Evolutionary conservation across 2,113 vertebrate species (phyloP).

Genomic region (Anseranas semipalmata): DNA sequence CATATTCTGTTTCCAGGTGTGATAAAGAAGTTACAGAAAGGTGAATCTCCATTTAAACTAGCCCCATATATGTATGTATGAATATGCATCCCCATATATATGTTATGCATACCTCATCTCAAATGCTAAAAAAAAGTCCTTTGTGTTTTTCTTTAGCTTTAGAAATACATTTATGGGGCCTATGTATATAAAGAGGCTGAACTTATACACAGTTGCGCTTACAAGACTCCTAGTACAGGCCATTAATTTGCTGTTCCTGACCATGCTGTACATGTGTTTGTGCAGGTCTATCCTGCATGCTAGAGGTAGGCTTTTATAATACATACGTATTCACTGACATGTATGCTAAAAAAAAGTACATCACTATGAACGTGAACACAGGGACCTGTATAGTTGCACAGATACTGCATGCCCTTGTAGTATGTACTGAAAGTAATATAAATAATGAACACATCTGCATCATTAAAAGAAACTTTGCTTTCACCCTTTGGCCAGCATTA

Average conservation of each 20-base stretch:
- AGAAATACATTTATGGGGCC: neutral
- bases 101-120: neutral
- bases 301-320: neutral
- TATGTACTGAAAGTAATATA: neutral
- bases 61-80: neutral
- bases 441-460: neutral
- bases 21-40: neutral
- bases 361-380: neutral
- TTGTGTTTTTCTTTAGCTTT: neutral
- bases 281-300: neutral
- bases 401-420: neutral
- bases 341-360: neutral
- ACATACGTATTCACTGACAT: neutral
- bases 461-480: neutral
- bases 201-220: neutral
- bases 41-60: neutral
- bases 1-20: neutral
- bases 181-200: neutral
- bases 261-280: neutral
- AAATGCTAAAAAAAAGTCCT: neutral
- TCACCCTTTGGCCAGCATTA: neutral
- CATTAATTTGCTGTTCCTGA: neutral
- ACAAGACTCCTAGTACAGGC: neutral
- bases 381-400: accelerated
- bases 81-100: neutral